These are phyloP conservation scores for Doryteuthis pealeii DNA, from an alignment of 1,140 invertebrate genomes.

Conservation along the genomic window DNA sequence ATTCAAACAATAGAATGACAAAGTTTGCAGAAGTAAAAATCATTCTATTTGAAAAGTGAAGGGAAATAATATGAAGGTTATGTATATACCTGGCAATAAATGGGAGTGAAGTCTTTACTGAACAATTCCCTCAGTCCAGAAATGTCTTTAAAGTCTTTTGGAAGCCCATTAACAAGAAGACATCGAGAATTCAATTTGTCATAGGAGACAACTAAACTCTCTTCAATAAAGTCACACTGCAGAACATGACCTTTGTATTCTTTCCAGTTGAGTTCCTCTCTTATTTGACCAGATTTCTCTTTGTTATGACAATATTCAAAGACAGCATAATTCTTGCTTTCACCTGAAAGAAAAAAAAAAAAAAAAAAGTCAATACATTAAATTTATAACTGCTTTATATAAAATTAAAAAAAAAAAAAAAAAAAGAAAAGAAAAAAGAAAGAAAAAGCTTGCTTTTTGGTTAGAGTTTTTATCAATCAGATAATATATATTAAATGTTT, in stretches of 20 bases:
- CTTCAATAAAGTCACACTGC: constrained; percentile 63
- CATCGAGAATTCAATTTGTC: constrained; percentile 65
- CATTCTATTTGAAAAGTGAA: too few species aligned
- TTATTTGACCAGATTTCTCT: constrained; percentile 57
- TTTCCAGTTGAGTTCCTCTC: constrained; percentile 62
- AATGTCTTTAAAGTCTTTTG: constrained; percentile 64
- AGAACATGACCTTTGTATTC: constrained; percentile 56
- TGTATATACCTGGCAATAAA: constrained; percentile 66
- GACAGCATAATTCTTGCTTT: constrained; percentile 68
- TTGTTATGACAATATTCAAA: constrained; percentile 63
- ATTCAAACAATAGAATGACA: too few species aligned
- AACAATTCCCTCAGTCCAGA: constrained; percentile 65
- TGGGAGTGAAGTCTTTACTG: constrained; percentile 62
- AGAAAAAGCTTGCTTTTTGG: too few species aligned
- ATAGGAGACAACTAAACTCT: constrained; percentile 56
- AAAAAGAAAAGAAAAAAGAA: too few species aligned
- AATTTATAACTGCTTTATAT: too few species aligned
- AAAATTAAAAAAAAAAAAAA: too few species aligned
- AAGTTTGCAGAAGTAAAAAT: too few species aligned
- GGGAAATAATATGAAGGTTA: neutral
- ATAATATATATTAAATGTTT: too few species aligned
- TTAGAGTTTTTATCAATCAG: too few species aligned
- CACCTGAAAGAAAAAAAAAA: constrained; percentile 41
- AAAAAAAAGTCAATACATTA: neutral
- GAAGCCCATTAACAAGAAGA: constrained; percentile 64